A percentile compares a stretch with the other conserved stretches of the same genome.
Evolutionary conservation across 2,797 vertebrate genomes (phyloP).

Genomic region (Forpus xanthops): DNA sequence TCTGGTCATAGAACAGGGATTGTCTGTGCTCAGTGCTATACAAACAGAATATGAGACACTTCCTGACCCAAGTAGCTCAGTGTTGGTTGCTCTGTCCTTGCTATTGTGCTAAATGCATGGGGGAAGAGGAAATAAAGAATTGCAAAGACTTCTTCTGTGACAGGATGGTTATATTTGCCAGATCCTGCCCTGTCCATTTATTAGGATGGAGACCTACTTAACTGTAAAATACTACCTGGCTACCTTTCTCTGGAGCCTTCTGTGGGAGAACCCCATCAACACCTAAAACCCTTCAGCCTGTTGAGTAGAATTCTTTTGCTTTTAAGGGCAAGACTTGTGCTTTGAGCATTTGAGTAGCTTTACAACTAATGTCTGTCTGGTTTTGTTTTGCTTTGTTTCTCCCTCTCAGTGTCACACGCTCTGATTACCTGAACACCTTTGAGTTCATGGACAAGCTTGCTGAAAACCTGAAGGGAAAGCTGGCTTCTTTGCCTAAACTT

Average conservation of each 20-base stretch:
- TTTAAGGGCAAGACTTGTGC: neutral
- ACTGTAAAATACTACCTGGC: neutral
- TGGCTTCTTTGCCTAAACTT: conserved; percentile 85
- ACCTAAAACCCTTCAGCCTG: neutral
- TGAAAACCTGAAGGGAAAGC: conserved; percentile 90
- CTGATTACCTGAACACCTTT: conserved; percentile 96
- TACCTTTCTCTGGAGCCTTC: neutral
- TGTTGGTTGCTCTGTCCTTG: neutral
- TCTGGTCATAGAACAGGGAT: neutral
- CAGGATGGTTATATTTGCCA: neutral
- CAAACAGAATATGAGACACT: neutral
- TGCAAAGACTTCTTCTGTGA: neutral
- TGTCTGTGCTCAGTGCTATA: neutral
- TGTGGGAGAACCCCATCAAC: neutral
- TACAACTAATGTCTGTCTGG: neutral
- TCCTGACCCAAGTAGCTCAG: neutral
- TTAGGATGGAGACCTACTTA: neutral
- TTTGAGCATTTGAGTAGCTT: neutral
- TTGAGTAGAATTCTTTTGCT: neutral
- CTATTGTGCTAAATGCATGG: neutral
- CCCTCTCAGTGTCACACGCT: conserved; percentile 81
- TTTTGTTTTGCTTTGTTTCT: conserved; percentile 16
- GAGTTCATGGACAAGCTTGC: conserved; percentile 97
- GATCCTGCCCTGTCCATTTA: neutral
- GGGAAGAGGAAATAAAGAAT: neutral